These are phyloP conservation scores for Rhamphomyia laevipes DNA, from an alignment of 2,888 invertebrate genomes.

Conservation along the genomic window DNA sequence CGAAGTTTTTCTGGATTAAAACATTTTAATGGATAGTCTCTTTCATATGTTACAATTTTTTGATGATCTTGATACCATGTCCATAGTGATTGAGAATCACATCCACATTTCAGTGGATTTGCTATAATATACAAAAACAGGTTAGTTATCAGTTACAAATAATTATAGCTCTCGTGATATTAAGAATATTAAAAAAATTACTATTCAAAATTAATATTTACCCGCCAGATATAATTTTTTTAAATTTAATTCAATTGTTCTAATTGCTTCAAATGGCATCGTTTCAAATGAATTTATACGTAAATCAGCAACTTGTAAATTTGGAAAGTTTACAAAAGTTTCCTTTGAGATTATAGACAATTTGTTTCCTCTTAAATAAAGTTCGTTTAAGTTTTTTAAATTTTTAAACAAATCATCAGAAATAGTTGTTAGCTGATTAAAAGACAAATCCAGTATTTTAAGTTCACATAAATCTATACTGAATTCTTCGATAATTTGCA, in stretches of 20 bases:
- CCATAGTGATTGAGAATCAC: constrained; percentile 74
- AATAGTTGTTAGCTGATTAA: constrained; percentile 61
- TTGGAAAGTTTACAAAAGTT: constrained; percentile 58
- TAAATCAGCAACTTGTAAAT: constrained; percentile 57
- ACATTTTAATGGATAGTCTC: constrained; percentile 46
- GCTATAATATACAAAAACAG: too few species aligned
- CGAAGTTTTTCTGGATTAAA: constrained; percentile 64
- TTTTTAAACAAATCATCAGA: constrained; percentile 58
- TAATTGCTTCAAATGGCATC: constrained; percentile 58
- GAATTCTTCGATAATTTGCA: constrained; percentile 64
- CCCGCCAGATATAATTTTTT: constrained; percentile 61
- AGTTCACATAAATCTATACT: constrained; percentile 58
- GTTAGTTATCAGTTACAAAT: too few species aligned
- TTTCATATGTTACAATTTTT: constrained; percentile 35
- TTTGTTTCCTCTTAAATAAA: constrained; percentile 65
- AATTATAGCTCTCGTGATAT: too few species aligned
- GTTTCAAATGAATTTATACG: constrained; percentile 65
- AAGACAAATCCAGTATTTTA: constrained; percentile 62
- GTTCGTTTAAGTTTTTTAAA: constrained; percentile 55
- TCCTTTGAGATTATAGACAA: constrained; percentile 59
- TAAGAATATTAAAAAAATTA: too few species aligned
- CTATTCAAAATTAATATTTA: too few species aligned
- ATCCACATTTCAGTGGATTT: constrained; percentile 71
- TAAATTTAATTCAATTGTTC: constrained; percentile 64
- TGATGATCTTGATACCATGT: constrained; percentile 74